phyloP scores from a whole-genome alignment of 2,113 vertebrate species.

The Podarcis raffonei region DNA sequence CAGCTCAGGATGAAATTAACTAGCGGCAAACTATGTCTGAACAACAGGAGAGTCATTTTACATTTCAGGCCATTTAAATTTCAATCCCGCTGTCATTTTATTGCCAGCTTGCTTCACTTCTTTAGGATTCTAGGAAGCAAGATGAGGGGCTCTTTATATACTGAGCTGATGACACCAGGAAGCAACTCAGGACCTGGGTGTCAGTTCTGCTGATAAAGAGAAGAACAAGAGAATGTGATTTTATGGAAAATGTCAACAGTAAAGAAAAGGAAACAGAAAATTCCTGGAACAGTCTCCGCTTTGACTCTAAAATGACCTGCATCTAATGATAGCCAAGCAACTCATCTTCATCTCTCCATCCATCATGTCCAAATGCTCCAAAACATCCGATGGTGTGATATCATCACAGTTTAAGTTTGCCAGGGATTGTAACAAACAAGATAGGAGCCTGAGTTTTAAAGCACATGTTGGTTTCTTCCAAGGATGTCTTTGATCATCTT shows the following conservation, averaged over 20 bases:
- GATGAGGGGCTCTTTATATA: too few species aligned
- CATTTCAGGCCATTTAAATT: constrained; percentile 2
- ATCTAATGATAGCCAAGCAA: background rate
- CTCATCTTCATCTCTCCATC: background rate
- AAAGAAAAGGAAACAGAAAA: background rate
- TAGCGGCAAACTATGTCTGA: constrained; percentile 13
- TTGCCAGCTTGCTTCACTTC: background rate
- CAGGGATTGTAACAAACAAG: background rate
- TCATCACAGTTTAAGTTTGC: background rate
- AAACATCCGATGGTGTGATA: background rate
- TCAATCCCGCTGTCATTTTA: background rate
- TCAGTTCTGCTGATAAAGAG: background rate
- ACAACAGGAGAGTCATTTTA: background rate
- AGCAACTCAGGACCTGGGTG: background rate
- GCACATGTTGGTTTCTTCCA: too few species aligned
- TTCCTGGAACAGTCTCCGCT: background rate
- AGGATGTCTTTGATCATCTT: too few species aligned
- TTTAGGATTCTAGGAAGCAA: background rate
- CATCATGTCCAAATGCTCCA: background rate
- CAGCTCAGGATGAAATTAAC: constrained; percentile 42
- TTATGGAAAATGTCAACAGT: background rate
- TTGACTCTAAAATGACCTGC: background rate
- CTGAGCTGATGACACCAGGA: background rate
- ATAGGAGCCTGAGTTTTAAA: too few species aligned
- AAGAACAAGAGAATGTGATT: background rate